These are phyloP conservation scores for Loris lydekkerianus DNA, from an alignment of 2,797 vertebrate species.

Conservation along the genomic window DNA sequence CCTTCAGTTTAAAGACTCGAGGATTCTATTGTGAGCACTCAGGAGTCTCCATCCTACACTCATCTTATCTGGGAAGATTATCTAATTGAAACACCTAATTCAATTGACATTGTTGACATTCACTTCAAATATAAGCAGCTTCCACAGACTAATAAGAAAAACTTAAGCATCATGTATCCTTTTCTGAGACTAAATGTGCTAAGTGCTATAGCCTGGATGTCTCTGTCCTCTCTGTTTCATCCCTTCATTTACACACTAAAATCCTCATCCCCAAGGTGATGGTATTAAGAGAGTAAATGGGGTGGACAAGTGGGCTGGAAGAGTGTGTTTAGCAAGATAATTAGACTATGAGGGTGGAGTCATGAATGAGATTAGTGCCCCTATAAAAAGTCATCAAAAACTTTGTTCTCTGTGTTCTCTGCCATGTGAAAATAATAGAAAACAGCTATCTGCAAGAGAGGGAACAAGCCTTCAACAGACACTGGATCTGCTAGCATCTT, in stretches of 20 bases:
- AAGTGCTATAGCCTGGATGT: background rate
- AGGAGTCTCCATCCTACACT: background rate
- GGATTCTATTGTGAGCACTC: background rate
- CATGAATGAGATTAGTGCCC: background rate
- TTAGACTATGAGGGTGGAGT: background rate
- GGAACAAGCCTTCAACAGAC: background rate
- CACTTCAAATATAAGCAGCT: background rate
- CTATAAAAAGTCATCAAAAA: background rate
- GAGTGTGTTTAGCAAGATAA: background rate
- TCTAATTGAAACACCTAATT: constrained; percentile 56
- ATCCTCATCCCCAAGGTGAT: background rate
- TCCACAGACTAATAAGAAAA: background rate
- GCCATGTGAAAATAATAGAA: background rate
- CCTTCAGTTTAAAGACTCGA: constrained; percentile 48
- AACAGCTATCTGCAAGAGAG: background rate
- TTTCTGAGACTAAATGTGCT: background rate
- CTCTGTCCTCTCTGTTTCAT: fast-evolving
- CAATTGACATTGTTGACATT: background rate
- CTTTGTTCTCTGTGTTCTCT: background rate
- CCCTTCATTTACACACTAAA: background rate
- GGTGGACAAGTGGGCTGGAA: too few species aligned
- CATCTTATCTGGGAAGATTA: constrained; percentile 7
- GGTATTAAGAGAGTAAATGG: background rate
- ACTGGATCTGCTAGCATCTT: background rate
- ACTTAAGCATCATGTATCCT: background rate